Evolutionary conservation across 2,888 invertebrate genomes (phyloP).

Genomic region (Norana najaformis): DNA sequence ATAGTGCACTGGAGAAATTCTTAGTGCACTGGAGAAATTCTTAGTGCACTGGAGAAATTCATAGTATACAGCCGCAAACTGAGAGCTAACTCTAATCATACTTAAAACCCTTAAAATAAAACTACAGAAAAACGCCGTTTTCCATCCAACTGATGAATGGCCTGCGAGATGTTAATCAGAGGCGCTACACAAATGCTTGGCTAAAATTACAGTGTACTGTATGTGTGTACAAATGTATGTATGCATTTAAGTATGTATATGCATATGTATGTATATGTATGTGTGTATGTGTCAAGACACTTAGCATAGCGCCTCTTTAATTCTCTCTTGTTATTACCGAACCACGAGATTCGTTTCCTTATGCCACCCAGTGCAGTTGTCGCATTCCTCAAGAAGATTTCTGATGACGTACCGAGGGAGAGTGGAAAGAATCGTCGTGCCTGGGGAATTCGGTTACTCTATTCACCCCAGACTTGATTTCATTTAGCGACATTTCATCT

Average conservation of each 20-base stretch:
- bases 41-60: too few relatives aligned
- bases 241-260: neutral
- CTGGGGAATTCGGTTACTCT: neutral
- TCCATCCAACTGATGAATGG: too few relatives aligned
- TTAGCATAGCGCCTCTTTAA: neutral
- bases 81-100: too few relatives aligned
- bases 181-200: too few relatives aligned
- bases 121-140: too few relatives aligned
- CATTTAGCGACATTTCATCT: slow-evolving; percentile 7
- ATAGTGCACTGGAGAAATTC: too few relatives aligned
- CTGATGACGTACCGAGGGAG: neutral
- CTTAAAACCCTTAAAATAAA: too few relatives aligned
- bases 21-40: too few relatives aligned
- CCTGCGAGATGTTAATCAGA: too few relatives aligned
- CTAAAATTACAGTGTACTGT: neutral
- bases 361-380: neutral
- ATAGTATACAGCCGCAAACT: too few relatives aligned
- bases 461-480: neutral
- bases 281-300: neutral
- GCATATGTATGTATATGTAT: neutral
- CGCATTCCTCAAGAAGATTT: neutral
- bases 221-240: neutral
- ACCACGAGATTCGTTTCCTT: neutral
- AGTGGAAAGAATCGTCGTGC: neutral
- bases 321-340: too few relatives aligned